Percentiles rank a stretch among this genome's conserved stretches.
Conservation (phyloP, 2,888 invertebrate species). For the Tetranychus piercei region DNA sequence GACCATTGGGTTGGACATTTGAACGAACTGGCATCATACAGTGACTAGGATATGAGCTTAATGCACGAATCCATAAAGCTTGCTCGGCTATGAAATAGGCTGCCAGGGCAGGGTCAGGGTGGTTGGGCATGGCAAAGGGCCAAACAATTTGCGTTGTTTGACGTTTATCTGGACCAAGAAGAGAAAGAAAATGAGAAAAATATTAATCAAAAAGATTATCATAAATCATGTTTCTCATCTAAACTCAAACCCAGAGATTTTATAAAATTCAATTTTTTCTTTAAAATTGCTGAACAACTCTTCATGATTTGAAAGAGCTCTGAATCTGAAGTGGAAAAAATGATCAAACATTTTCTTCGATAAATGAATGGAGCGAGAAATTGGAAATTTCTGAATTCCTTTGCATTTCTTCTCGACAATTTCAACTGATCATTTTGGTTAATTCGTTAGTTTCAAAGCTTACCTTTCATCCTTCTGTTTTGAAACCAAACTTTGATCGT, state of each 20-base stretch:
- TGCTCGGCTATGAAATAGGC: slow-evolving; percentile 51
- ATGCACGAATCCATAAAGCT: slow-evolving; percentile 6
- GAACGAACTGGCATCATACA: slow-evolving; percentile 21
- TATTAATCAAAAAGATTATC: background rate
- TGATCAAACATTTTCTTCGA: too few species aligned
- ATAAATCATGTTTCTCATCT: background rate
- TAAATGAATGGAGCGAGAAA: too few species aligned
- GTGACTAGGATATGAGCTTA: slow-evolving; percentile 21
- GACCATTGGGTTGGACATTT: background rate
- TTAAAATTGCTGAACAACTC: too few species aligned
- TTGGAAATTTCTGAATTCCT: too few species aligned
- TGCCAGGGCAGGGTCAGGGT: slow-evolving; percentile 72
- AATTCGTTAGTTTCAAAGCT: background rate
- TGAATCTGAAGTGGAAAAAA: too few species aligned
- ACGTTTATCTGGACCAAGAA: slow-evolving; percentile 65
- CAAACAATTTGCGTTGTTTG: slow-evolving; percentile 82
- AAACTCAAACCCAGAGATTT: too few species aligned
- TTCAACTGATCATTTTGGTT: too few species aligned
- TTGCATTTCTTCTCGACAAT: too few species aligned
- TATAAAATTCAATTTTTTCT: too few species aligned
- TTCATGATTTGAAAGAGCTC: too few species aligned
- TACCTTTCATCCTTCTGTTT: slow-evolving; percentile 46
- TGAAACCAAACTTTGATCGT: slow-evolving; percentile 99
- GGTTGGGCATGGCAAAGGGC: slow-evolving; percentile 43
- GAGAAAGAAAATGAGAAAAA: background rate